Conservation (phyloP, 2,797 vertebrate genomes). For the Podargus strigoides region DNA sequence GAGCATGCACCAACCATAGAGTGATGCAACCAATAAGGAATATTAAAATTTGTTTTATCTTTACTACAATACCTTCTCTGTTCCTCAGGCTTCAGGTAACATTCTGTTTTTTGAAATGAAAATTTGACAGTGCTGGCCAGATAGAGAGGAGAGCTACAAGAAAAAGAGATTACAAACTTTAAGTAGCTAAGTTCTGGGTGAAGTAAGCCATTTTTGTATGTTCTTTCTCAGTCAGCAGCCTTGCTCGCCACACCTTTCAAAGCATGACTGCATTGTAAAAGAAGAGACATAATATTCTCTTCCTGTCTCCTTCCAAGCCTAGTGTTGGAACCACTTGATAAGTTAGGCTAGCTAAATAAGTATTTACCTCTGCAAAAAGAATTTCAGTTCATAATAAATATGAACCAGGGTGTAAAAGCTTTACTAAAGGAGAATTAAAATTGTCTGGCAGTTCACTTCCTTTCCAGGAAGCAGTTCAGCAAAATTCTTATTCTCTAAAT, state of each 20-base stretch:
- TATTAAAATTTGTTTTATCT: background rate
- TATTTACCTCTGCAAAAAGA: background rate
- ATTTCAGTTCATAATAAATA: background rate
- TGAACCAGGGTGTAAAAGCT: background rate
- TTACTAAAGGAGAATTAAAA: background rate
- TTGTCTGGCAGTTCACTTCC: background rate
- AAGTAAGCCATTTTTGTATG: background rate
- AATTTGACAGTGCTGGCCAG: background rate
- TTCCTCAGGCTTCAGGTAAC: background rate
- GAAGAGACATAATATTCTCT: background rate
- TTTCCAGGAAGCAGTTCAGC: constrained; percentile 6
- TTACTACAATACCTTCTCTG: background rate
- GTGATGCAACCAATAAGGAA: background rate
- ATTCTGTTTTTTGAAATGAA: background rate
- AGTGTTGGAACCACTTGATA: background rate
- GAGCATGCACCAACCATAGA: background rate
- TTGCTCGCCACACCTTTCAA: background rate
- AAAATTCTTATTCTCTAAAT: background rate
- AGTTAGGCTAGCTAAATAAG: background rate
- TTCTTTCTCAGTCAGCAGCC: background rate
- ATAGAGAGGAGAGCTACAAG: background rate
- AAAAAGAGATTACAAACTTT: background rate
- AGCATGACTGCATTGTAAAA: background rate
- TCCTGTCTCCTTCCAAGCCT: background rate
- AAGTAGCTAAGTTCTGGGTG: background rate